A percentile compares a stretch with the other conserved stretches of the same genome.
phyloP scores from a whole-genome alignment of 2,888 invertebrate species.

The Caenorhabditis sp. region DNA sequence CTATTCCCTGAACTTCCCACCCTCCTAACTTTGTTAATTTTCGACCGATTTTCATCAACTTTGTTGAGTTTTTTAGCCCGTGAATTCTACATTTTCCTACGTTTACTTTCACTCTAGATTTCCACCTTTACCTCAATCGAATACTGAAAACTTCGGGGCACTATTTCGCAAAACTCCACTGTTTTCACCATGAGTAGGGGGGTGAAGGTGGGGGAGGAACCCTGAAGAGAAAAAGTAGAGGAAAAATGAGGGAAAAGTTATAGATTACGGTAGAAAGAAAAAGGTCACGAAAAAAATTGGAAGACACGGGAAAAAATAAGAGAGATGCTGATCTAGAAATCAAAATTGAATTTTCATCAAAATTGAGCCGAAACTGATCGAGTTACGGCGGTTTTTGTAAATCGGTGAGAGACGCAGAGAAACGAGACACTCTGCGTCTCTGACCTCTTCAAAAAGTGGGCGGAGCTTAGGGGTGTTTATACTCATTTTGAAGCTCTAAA shows the following conservation, averaged over 20 bases:
- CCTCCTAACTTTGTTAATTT: not conserved
- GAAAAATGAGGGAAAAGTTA: not conserved
- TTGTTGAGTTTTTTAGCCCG: not conserved
- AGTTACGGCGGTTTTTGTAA: too few relatives aligned
- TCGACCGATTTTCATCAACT: not conserved
- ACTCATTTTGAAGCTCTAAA: too few relatives aligned
- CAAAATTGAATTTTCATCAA: too few relatives aligned
- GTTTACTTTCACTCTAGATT: too few relatives aligned
- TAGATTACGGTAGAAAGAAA: not conserved
- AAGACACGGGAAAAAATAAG: not conserved
- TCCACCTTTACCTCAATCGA: slow-evolving; percentile 60
- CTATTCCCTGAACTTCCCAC: not conserved
- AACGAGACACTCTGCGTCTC: too few relatives aligned
- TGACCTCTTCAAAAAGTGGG: too few relatives aligned
- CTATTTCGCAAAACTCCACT: slow-evolving; percentile 61
- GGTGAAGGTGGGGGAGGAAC: not conserved
- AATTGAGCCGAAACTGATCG: too few relatives aligned
- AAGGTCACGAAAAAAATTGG: too few relatives aligned
- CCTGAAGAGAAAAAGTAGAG: not conserved
- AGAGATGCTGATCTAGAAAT: too few relatives aligned
- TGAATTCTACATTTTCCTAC: not conserved
- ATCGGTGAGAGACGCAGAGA: too few relatives aligned
- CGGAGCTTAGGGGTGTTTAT: too few relatives aligned
- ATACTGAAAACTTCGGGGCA: slow-evolving; percentile 62
- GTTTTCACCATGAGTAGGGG: slow-evolving; percentile 59